These are phyloP conservation scores for Scolopax bukidnonensis DNA, from an alignment of 2,797 vertebrate genomes.

Conservation along the genomic window DNA sequence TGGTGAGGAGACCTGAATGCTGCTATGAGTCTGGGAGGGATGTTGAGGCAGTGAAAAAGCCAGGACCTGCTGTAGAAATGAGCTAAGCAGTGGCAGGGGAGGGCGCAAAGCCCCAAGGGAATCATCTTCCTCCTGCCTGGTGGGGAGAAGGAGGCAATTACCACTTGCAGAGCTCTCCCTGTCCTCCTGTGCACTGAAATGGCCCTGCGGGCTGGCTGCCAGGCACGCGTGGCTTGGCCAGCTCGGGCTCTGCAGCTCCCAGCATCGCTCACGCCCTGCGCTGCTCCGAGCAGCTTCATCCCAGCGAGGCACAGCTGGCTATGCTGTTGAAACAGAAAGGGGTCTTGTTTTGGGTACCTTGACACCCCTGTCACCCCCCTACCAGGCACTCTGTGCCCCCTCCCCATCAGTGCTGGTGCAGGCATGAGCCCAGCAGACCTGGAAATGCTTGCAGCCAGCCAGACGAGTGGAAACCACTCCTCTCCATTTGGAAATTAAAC, in stretches of 20 bases:
- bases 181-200: neutral
- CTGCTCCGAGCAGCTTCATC: neutral
- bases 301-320: neutral
- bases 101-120: rapidly evolving
- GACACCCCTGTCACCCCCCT: neutral
- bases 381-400: too few species aligned
- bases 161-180: neutral
- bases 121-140: neutral
- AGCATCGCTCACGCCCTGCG: rapidly evolving
- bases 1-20: neutral
- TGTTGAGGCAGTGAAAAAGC: neutral
- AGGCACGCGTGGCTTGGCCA: slow-evolving; percentile 24
- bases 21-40: neutral
- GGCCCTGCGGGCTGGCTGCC: slow-evolving; percentile 34
- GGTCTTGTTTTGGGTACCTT: neutral
- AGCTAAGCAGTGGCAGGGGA: neutral
- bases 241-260: neutral
- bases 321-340: rapidly evolving
- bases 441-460: neutral
- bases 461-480: neutral
- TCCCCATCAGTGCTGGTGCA: neutral
- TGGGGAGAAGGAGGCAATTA: slow-evolving; percentile 6
- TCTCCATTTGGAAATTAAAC: slow-evolving; percentile 61
- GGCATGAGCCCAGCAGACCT: neutral
- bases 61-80: neutral